These are phyloP conservation scores for Ficedula albicollis DNA, from an alignment of 2,797 vertebrate species.

Conservation along the genomic window DNA sequence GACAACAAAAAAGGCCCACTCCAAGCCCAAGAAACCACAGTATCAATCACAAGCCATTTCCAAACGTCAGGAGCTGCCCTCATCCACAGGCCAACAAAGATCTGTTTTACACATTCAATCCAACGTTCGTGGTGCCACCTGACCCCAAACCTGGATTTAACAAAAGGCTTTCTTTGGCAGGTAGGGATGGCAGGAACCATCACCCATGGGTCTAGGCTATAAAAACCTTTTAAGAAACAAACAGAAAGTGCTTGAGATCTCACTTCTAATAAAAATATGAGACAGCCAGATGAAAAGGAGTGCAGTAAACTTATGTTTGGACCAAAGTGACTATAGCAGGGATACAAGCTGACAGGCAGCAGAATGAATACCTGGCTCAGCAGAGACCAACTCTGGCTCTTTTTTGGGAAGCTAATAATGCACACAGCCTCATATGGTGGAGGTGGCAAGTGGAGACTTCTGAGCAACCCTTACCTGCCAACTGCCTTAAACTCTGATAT, in stretches of 20 bases:
- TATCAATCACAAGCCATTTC: neutral
- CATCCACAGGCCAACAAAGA: neutral
- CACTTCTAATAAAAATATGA: neutral
- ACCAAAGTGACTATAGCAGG: neutral
- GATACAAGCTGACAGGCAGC: neutral
- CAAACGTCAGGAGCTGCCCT: neutral
- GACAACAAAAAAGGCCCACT: neutral
- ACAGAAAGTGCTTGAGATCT: neutral
- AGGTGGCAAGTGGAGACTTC: neutral
- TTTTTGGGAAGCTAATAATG: fast-evolving
- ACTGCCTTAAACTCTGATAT: neutral
- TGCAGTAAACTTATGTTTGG: neutral
- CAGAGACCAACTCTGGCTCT: neutral
- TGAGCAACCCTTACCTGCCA: neutral
- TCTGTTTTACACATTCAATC: neutral
- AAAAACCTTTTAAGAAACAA: neutral
- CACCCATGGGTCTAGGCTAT: neutral
- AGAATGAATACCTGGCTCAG: neutral
- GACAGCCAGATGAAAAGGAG: neutral
- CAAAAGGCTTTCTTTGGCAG: neutral
- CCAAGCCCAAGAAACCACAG: neutral
- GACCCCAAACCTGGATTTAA: neutral
- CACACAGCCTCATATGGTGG: neutral
- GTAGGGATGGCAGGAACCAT: neutral
- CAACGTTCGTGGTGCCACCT: fast-evolving